Evolutionary conservation across 2,888 invertebrate genomes (phyloP).

Genomic region (Pimpla rufipes): DNA sequence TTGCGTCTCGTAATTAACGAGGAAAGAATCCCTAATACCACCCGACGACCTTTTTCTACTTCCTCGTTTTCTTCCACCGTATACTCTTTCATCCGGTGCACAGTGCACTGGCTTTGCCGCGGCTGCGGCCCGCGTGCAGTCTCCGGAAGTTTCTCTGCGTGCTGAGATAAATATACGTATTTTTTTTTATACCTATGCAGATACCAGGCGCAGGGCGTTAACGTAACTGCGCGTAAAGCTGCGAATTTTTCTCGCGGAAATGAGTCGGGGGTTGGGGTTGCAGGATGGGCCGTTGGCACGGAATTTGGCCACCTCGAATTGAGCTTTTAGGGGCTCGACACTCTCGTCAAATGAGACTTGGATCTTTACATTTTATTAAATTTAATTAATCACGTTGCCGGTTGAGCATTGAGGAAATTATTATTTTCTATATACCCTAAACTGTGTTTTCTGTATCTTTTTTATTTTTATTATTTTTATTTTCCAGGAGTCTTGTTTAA

Average conservation of each 20-base stretch:
- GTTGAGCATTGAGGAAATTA: no score
- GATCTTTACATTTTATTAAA: no score
- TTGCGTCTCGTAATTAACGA: constrained; percentile 51
- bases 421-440: no score
- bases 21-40: constrained; percentile 46
- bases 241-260: constrained; percentile 2
- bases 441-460: no score
- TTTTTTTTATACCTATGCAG: background rate
- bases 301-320: background rate
- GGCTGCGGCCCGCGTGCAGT: background rate
- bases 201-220: background rate
- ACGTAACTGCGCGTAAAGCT: constrained; percentile 21
- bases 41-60: constrained; percentile 32
- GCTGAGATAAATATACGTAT: constrained; percentile 1
- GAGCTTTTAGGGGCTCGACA: background rate
- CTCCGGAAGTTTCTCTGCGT: constrained; percentile 3
- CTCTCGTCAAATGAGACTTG: background rate
- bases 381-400: no score
- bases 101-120: background rate
- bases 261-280: constrained; percentile 11
- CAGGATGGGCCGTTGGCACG: background rate
- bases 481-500: no score
- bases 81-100: constrained; percentile 20
- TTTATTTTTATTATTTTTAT: no score
- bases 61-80: constrained; percentile 12